Evolutionary conservation across 2,888 invertebrate genomes (phyloP).

Genomic region (Eilema griseolum): DNA sequence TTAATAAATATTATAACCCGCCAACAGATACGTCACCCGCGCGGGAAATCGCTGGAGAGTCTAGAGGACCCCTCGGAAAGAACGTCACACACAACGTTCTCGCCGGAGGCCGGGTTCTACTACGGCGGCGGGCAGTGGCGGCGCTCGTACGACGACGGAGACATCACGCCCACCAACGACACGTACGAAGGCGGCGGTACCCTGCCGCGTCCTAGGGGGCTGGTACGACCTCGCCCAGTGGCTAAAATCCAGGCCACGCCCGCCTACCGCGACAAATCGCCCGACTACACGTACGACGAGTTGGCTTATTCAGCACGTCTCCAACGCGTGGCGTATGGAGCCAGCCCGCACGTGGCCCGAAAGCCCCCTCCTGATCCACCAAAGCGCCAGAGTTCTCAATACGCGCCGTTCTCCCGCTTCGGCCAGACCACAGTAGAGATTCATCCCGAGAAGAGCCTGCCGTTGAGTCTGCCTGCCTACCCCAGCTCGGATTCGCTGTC

Average conservation of each 20-base stretch:
- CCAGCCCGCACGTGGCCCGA: constrained; percentile 91
- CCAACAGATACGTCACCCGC: constrained; percentile 92
- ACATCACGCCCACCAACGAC: constrained; percentile 95
- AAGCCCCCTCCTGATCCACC: constrained; percentile 94
- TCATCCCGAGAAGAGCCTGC: constrained; percentile 86
- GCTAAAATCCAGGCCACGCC: constrained; percentile 91
- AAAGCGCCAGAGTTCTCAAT: constrained; percentile 89
- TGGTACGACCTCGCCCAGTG: constrained; percentile 93
- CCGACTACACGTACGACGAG: constrained; percentile 83
- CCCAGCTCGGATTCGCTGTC: constrained; percentile 89
- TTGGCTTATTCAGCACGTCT: constrained; percentile 80
- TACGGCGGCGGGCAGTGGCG: constrained; percentile 89
- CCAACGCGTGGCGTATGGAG: constrained; percentile 87
- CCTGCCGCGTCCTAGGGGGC: constrained; percentile 93
- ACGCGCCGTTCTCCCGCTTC: constrained; percentile 82
- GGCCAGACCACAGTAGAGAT: constrained; percentile 89
- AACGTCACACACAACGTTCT: constrained; percentile 87
- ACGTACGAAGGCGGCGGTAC: constrained; percentile 93
- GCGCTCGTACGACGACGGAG: constrained; percentile 95
- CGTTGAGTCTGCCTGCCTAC: constrained; percentile 88
- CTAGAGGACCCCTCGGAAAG: constrained; percentile 92
- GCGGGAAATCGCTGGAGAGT: constrained; percentile 95
- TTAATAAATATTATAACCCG: constrained; percentile 26
- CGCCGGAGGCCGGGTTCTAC: constrained; percentile 87
- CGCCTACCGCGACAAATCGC: constrained; percentile 76